Percentiles rank a stretch among this genome's conserved stretches.
Conservation (phyloP, 1,140 invertebrate genomes). For the Bombus confusus region DNA sequence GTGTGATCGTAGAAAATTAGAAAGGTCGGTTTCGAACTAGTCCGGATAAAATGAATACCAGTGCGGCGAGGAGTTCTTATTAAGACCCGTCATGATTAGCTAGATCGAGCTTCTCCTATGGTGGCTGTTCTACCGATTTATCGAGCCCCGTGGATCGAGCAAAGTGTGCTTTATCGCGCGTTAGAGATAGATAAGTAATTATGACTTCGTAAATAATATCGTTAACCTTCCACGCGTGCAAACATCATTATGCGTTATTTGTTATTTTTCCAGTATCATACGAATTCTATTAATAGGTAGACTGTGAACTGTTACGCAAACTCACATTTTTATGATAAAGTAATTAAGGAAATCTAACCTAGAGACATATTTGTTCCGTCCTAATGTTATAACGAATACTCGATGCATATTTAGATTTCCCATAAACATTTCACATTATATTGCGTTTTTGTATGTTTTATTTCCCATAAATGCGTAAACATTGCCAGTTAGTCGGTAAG, state of each 20-base stretch:
- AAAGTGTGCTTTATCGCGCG: constrained; percentile 12
- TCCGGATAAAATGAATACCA: background rate
- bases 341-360: background rate
- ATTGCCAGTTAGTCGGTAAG: too few relatives aligned
- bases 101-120: background rate
- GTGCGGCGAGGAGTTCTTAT: background rate
- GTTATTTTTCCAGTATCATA: background rate
- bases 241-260: background rate
- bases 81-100: background rate
- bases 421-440: too few relatives aligned
- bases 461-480: too few relatives aligned
- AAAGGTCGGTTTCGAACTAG: constrained; percentile 8
- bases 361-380: too few relatives aligned
- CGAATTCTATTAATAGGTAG: background rate
- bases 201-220: constrained; percentile 8
- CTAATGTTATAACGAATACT: too few relatives aligned
- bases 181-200: background rate
- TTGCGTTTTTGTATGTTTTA: too few relatives aligned
- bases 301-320: background rate
- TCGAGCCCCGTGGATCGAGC: background rate
- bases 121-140: background rate
- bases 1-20: constrained; percentile 26
- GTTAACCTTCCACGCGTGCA: background rate
- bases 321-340: background rate
- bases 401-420: too few relatives aligned